phyloP scores from a whole-genome alignment of 2,113 vertebrate genomes.

The Cryptomyrus ogoouensis region DNA sequence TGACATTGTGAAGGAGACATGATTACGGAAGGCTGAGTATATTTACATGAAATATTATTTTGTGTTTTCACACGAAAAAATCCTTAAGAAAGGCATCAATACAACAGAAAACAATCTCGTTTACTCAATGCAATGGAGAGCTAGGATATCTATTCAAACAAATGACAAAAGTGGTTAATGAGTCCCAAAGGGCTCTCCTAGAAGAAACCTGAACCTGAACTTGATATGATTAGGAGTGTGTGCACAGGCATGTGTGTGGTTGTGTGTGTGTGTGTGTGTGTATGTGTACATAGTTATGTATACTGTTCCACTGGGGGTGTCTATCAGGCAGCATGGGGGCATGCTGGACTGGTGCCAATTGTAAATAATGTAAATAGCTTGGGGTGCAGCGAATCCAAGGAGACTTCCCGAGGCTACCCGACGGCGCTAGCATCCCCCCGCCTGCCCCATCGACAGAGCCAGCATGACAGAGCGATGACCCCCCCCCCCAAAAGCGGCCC shows the following conservation, averaged over 20 bases:
- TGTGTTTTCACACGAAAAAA: neutral
- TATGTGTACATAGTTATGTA: neutral
- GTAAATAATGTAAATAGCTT: neutral
- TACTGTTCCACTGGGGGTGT: neutral
- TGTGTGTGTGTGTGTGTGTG: neutral
- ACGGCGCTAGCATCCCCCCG: neutral
- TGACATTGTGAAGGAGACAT: neutral
- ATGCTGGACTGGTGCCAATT: neutral
- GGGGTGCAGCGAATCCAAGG: neutral
- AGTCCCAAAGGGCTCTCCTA: neutral
- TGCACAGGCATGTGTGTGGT: conserved; percentile 14
- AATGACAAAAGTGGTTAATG: conserved; percentile 6
- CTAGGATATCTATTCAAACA: neutral
- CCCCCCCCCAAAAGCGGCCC: neutral
- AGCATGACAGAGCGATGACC: neutral
- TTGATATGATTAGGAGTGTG: conserved; percentile 1
- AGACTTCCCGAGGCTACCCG: neutral
- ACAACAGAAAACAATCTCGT: neutral
- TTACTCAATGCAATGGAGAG: neutral
- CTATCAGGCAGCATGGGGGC: neutral
- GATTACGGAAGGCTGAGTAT: neutral
- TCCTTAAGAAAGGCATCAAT: neutral
- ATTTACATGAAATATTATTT: neutral
- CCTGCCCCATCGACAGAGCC: neutral
- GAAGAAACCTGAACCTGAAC: neutral